These are phyloP conservation scores for Montipora efflorescens DNA, from an alignment of 64 coral and sea anemone genomes.

Conservation along the genomic window DNA sequence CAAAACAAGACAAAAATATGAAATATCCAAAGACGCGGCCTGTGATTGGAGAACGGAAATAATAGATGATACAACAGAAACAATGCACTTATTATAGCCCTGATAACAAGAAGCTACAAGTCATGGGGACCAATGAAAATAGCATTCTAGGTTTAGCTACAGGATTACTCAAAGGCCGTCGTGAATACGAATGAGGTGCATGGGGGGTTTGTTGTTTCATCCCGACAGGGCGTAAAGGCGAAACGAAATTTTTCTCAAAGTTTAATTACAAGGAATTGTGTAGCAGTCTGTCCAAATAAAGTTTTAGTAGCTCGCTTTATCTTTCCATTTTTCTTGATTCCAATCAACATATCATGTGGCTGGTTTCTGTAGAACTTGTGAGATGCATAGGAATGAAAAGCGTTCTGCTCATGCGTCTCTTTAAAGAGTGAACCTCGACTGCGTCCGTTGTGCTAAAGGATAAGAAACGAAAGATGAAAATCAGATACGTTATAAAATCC, in stretches of 20 bases:
- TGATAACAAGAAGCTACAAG: too few relatives aligned
- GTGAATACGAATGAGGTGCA: too few relatives aligned
- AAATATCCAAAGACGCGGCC: too few relatives aligned
- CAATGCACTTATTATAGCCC: too few relatives aligned
- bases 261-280: slow-evolving; percentile 77
- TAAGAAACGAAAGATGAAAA: not conserved
- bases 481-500: not conserved
- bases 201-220: too few relatives aligned
- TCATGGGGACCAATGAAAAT: too few relatives aligned
- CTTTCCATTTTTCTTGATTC: slow-evolving; percentile 64
- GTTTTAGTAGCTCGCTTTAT: slow-evolving; percentile 70
- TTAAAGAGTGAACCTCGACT: slow-evolving; percentile 65
- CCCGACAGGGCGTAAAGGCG: too few relatives aligned
- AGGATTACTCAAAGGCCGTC: too few relatives aligned
- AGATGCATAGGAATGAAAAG: slow-evolving; percentile 71
- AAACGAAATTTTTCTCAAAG: not conserved
- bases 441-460: slow-evolving; percentile 27
- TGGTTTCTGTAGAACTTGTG: slow-evolving; percentile 47
- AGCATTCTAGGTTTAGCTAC: too few relatives aligned
- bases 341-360: slow-evolving; percentile 73
- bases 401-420: slow-evolving; percentile 60
- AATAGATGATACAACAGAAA: too few relatives aligned
- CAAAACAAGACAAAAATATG: too few relatives aligned
- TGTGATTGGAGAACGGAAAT: too few relatives aligned
- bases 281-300: slow-evolving; percentile 43